phyloP scores from a whole-genome alignment of 1,140 invertebrate genomes.

The Listronotus oregonensis region DNA sequence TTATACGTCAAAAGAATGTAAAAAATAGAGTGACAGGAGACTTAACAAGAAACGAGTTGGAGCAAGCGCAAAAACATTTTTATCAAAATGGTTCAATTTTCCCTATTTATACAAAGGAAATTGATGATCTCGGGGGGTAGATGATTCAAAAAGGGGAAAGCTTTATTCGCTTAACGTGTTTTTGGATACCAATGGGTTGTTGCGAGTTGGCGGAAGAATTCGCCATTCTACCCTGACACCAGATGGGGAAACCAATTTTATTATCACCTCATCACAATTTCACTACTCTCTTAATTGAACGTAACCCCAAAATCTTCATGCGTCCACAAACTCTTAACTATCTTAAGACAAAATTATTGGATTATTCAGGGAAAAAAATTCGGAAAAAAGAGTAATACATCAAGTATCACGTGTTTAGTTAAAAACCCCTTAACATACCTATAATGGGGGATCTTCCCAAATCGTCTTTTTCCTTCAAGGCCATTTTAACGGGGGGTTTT shows the following conservation, averaged over 20 bases:
- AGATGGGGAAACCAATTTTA: slow-evolving; percentile 11
- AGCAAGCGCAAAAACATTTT: background rate
- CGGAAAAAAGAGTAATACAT: slow-evolving; percentile 26
- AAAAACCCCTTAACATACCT: slow-evolving; percentile 1
- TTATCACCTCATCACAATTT: slow-evolving; percentile 9
- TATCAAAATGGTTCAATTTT: background rate
- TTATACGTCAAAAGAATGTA: background rate
- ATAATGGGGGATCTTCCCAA: slow-evolving; percentile 47
- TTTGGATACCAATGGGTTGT: slow-evolving; percentile 53
- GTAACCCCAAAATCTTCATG: slow-evolving; percentile 3
- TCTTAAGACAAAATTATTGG: background rate
- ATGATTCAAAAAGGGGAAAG: background rate
- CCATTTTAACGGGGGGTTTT: background rate
- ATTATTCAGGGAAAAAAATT: slow-evolving; percentile 27
- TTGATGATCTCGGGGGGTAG: background rate
- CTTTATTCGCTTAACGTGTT: slow-evolving; percentile 46
- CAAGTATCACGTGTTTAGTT: slow-evolving; percentile 26
- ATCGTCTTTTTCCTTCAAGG: background rate
- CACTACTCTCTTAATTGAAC: background rate
- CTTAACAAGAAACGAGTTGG: background rate
- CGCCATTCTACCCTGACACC: slow-evolving; percentile 36
- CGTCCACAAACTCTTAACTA: background rate
- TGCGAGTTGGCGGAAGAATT: too few relatives aligned
- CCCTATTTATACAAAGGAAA: background rate
- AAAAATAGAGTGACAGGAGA: background rate